phyloP scores from a whole-genome alignment of 1,140 invertebrate species.

The Plodia interpunctella region DNA sequence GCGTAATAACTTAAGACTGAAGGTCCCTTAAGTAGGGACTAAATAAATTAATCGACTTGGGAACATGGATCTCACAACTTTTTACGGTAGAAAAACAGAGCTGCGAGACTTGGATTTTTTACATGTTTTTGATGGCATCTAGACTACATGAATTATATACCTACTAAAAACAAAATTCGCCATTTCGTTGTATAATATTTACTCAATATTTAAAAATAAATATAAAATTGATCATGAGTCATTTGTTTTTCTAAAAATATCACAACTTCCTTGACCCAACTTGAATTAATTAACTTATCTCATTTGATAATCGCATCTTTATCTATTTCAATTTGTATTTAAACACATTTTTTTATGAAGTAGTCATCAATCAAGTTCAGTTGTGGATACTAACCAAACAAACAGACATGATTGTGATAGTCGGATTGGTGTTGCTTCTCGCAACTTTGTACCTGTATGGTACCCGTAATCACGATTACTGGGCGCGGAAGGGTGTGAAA shows the following conservation, averaged over 20 bases:
- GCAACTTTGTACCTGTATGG: slow-evolving; percentile 27
- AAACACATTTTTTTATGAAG: background rate
- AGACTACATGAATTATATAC: too few species aligned
- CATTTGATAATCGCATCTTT: background rate
- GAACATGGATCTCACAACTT: too few species aligned
- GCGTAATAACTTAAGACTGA: too few species aligned
- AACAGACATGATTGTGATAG: slow-evolving; percentile 20
- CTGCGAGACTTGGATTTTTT: too few species aligned
- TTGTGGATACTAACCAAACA: background rate
- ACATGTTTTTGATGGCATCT: too few species aligned
- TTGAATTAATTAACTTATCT: background rate
- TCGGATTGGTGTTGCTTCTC: slow-evolving; percentile 18
- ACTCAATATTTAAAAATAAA: too few species aligned
- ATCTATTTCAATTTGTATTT: background rate
- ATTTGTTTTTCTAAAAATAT: background rate
- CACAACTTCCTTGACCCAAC: background rate
- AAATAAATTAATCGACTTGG: too few species aligned
- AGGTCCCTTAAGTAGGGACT: too few species aligned
- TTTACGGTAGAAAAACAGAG: too few species aligned
- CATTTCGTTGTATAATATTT: too few species aligned
- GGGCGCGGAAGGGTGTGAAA: slow-evolving; percentile 62
- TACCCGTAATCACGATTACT: slow-evolving; percentile 48
- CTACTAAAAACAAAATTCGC: too few species aligned
- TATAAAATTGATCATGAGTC: background rate
- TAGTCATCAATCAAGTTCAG: slow-evolving; percentile 1